Evolutionary conservation across 2,888 invertebrate genomes (phyloP), one percentile per base, ranked within the genome.

Genomic region (Bruchidius siliquastri): DNA sequence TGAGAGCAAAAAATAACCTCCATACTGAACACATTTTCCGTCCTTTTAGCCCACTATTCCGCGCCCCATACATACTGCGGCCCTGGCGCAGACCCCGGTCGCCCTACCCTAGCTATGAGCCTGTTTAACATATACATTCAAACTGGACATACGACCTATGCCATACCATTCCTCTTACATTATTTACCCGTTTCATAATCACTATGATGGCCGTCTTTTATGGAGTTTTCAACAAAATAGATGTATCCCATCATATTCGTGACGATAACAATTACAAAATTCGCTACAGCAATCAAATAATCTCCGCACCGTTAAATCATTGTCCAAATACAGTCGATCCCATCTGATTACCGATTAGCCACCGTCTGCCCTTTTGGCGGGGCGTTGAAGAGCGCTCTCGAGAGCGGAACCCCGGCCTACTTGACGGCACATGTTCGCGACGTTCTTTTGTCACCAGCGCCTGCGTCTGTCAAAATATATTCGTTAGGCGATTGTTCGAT

Each of bases 381-480:
- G 49, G 6, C 49, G 49, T 49, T 49, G 10, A 13, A 49, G 49
- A 18, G 49, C 26, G 18, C 49, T 49, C 18, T 13, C 49, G 49
- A 49, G 18, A 49, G 18, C 6, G 13, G 8, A 13, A 18, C 49
- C 49, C 49, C 49, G 13, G 13, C 49, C 8, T 18, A 49, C 49
- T 49, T 49, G 49, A 49, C 49, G 74, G 74, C 76, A 76, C 75
- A 78, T 77, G 77, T 76, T 75, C 73, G 75, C 73, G 72, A 73
- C 74, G 72, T 73, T 73, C 77, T 73, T 76, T 76, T 77, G 74
- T 76, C 78, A 74, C 73, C 49, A 49, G 49, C 49, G 18, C 49
- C 49, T 18, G 49, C 18, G 18, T 49, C 49, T 49, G 82, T 82
- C 82, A 82, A 82, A 82, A 83, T 81, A n/a, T n/a, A 82, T 77